Percentiles rank a stretch among this genome's conserved stretches.
These are phyloP conservation scores for Batillaria attramentaria DNA, from an alignment of 1,140 invertebrate genomes.

Conservation along the genomic window DNA sequence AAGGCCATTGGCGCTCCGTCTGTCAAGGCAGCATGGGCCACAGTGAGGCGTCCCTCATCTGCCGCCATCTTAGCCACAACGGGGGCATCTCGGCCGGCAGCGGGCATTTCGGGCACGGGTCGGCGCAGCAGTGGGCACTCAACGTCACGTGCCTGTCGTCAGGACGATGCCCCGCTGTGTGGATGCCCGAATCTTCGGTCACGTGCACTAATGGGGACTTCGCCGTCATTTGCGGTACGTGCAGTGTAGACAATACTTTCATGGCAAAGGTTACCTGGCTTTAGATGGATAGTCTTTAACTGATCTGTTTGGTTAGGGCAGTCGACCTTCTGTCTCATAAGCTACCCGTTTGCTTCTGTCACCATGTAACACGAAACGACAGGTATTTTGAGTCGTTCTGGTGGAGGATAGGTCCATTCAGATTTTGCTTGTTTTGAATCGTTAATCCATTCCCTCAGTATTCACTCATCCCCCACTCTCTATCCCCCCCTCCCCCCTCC, in stretches of 20 bases:
- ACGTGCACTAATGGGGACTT: slow-evolving; percentile 43
- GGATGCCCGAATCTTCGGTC: background rate
- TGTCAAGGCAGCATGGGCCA: slow-evolving; percentile 94
- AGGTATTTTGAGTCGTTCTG: too few relatives aligned
- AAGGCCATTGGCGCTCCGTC: slow-evolving; percentile 88
- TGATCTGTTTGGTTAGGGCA: too few relatives aligned
- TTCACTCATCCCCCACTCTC: too few relatives aligned
- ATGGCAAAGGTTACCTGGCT: too few relatives aligned
- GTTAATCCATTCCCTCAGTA: too few relatives aligned
- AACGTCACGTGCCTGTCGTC: slow-evolving; percentile 51
- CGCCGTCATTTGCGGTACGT: slow-evolving; percentile 55
- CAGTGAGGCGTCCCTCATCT: slow-evolving; percentile 85
- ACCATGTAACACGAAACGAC: too few relatives aligned
- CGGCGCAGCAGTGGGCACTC: slow-evolving; percentile 42
- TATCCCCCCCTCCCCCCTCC: too few relatives aligned
- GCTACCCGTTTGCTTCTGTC: too few relatives aligned
- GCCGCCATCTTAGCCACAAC: slow-evolving; percentile 79
- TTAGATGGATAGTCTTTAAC: too few relatives aligned
- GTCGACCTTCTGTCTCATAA: too few relatives aligned
- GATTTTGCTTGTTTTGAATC: too few relatives aligned
- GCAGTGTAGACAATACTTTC: background rate
- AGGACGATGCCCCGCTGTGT: slow-evolving; percentile 36
- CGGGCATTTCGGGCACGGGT: slow-evolving; percentile 51
- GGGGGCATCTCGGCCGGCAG: slow-evolving; percentile 50
- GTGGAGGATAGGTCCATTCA: too few relatives aligned